phyloP scores from a whole-genome alignment of 2,888 invertebrate genomes.

The Mythimna lalbum region DNA sequence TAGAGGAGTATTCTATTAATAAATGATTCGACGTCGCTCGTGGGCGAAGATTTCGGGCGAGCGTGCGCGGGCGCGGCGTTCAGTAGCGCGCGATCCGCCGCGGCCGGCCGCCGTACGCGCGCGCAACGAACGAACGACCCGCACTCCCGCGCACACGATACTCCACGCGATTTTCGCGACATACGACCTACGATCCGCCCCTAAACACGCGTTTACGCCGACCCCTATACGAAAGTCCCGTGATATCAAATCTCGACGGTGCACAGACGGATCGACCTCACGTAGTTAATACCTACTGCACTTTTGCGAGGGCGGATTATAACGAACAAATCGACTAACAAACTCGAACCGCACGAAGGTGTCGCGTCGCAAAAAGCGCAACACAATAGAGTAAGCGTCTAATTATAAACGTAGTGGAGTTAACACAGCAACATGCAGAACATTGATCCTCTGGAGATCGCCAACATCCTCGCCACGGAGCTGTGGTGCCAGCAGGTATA shows the following conservation, averaged over 20 bases:
- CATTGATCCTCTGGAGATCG: conserved; percentile 96
- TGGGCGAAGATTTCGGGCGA: conserved; percentile 89
- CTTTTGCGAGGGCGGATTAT: conserved; percentile 88
- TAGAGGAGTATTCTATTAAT: conserved; percentile 90
- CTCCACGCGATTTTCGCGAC: conserved; percentile 78
- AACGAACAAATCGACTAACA: conserved; percentile 90
- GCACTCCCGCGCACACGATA: conserved; percentile 87
- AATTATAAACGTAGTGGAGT: conserved; percentile 88
- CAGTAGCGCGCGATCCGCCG: conserved; percentile 90
- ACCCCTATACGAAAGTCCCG: conserved; percentile 59
- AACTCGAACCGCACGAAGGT: conserved; percentile 89
- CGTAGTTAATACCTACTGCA: conserved; percentile 76
- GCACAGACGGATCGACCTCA: conserved; percentile 77
- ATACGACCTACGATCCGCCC: conserved; percentile 80
- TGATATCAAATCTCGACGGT: conserved; percentile 61
- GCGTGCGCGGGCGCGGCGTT: conserved; percentile 78
- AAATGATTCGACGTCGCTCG: conserved; percentile 87
- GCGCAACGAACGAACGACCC: conserved; percentile 91
- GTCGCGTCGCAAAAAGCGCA: conserved; percentile 90
- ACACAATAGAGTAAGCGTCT: conserved; percentile 90
- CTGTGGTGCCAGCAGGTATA: conserved; percentile 95
- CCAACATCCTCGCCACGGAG: conserved; percentile 96
- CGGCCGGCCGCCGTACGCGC: conserved; percentile 90
- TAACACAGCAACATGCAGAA: conserved; percentile 86
- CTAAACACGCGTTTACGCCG: conserved; percentile 63